A percentile compares a stretch with the other conserved stretches of the same genome.
These are phyloP conservation scores for Trisateles emortualis DNA, from an alignment of 2,888 invertebrate species.

Conservation along the genomic window DNA sequence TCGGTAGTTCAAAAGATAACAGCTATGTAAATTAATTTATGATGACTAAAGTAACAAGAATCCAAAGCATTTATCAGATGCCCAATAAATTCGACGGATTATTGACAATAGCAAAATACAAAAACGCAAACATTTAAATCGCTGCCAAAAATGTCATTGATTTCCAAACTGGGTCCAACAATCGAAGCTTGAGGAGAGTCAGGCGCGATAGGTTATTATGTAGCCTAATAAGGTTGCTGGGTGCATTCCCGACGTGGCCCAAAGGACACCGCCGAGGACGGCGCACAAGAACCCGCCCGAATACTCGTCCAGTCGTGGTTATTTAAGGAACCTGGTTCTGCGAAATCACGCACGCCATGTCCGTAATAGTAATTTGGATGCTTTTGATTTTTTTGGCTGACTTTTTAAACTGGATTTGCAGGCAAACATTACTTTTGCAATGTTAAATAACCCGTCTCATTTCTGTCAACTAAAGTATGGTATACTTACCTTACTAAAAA, in stretches of 20 bases:
- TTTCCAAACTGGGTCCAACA: slow-evolving; percentile 82
- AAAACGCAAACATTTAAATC: slow-evolving; percentile 43
- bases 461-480: slow-evolving; percentile 4
- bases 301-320: slow-evolving; percentile 65
- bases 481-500: slow-evolving; percentile 1
- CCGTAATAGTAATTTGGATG: slow-evolving; percentile 67
- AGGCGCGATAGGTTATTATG: slow-evolving; percentile 75
- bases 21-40: not conserved
- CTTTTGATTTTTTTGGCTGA: slow-evolving; percentile 60
- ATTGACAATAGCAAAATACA: slow-evolving; percentile 14
- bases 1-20: not conserved
- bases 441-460: slow-evolving; percentile 16
- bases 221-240: slow-evolving; percentile 76
- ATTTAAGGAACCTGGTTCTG: slow-evolving; percentile 75
- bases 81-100: not conserved
- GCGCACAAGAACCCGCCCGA: slow-evolving; percentile 67
- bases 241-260: slow-evolving; percentile 69
- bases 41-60: slow-evolving; percentile 11
- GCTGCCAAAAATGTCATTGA: slow-evolving; percentile 65
- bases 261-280: slow-evolving; percentile 84
- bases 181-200: slow-evolving; percentile 69
- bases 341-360: slow-evolving; percentile 77
- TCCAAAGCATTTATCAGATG: slow-evolving; percentile 3
- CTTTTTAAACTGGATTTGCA: slow-evolving; percentile 54
- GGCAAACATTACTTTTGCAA: slow-evolving; percentile 21